Evolutionary conservation across 2,797 vertebrate species (phyloP).

Genomic region (Ceyx erithaca): DNA sequence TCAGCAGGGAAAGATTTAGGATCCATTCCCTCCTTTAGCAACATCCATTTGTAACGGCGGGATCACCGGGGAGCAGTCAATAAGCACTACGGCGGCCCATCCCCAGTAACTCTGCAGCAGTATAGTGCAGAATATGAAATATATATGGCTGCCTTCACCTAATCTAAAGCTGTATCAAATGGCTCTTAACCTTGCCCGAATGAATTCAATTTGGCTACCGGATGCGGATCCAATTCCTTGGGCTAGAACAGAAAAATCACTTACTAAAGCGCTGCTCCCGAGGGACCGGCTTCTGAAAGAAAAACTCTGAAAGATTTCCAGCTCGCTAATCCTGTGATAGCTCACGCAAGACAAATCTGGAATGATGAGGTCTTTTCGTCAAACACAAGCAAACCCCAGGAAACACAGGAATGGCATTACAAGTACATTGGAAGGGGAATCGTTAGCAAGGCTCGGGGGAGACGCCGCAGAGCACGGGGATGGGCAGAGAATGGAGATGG

Average conservation of each 20-base stretch:
- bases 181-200: slow-evolving; percentile 66
- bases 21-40: slow-evolving; percentile 45
- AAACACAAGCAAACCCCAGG: slow-evolving; percentile 38
- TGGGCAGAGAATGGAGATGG: neutral
- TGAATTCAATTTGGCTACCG: slow-evolving; percentile 72
- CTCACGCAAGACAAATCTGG: slow-evolving; percentile 66
- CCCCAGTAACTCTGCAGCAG: neutral
- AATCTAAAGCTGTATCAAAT: slow-evolving; percentile 67
- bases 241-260: slow-evolving; percentile 71
- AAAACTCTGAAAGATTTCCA: slow-evolving; percentile 63
- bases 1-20: slow-evolving; percentile 53
- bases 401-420: slow-evolving; percentile 47
- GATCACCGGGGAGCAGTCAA: slow-evolving; percentile 48
- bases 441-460: neutral
- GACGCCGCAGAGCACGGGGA: neutral
- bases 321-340: slow-evolving; percentile 50
- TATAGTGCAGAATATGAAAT: slow-evolving; percentile 53
- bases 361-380: slow-evolving; percentile 51
- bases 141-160: slow-evolving; percentile 58
- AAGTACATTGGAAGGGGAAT: neutral
- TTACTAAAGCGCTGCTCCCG: slow-evolving; percentile 41
- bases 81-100: neutral
- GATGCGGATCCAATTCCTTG: slow-evolving; percentile 65
- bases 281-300: slow-evolving; percentile 52
- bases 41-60: slow-evolving; percentile 21